A percentile compares a stretch with the other conserved stretches of the same genome.
phyloP scores from a whole-genome alignment of 2,113 vertebrate genomes.

The Scopus umbretta region DNA sequence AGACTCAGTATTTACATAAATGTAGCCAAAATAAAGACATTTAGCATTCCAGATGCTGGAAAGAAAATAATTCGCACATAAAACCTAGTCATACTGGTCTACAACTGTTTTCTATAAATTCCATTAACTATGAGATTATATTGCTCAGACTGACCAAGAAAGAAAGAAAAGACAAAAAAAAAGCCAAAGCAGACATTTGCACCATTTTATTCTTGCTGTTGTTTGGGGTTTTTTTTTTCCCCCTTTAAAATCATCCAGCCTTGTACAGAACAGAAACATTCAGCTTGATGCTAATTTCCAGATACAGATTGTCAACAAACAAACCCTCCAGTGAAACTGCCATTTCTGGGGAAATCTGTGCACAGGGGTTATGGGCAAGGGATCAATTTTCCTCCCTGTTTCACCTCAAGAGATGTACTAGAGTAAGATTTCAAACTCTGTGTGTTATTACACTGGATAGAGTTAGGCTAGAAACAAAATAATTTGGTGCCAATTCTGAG shows the following conservation, averaged over 20 bases:
- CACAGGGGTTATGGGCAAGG: not conserved
- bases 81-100: not conserved
- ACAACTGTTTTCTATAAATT: not conserved
- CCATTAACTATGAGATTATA: not conserved
- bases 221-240: not conserved
- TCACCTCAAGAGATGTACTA: not conserved
- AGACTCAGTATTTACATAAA: not conserved
- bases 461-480: not conserved
- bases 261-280: not conserved
- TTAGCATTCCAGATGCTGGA: not conserved
- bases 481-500: not conserved
- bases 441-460: not conserved
- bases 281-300: conserved; percentile 24
- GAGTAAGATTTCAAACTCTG: not conserved
- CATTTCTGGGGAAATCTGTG: not conserved
- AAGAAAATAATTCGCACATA: not conserved
- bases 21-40: not conserved
- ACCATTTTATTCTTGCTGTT: not conserved
- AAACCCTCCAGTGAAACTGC: conserved; percentile 26
- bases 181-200: not conserved
- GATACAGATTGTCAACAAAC: conserved; percentile 5
- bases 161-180: not conserved
- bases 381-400: not conserved
- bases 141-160: not conserved
- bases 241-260: not conserved